Percentiles rank a stretch among this genome's conserved stretches.
Evolutionary conservation across 2,113 vertebrate genomes (phyloP).

Genomic region (Rhegmatorhina hoffmannsi): DNA sequence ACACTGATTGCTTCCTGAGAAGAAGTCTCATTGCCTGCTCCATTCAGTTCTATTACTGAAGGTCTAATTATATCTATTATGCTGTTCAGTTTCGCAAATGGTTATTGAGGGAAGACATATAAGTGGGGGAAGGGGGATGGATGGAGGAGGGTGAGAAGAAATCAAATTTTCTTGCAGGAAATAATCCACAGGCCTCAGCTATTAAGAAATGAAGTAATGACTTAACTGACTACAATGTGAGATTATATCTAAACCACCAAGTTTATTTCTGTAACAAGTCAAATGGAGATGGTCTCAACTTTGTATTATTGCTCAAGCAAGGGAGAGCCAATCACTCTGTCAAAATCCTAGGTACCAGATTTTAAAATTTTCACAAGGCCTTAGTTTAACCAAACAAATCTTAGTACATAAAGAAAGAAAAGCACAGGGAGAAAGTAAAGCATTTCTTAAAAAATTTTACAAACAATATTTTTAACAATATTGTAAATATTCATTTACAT

Average conservation of each 20-base stretch:
- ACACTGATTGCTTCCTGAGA: constrained; percentile 75
- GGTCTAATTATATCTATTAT: constrained; percentile 81
- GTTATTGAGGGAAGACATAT: not conserved
- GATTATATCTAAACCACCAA: constrained; percentile 65
- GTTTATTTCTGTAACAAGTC: constrained; percentile 68
- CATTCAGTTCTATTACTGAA: constrained; percentile 70
- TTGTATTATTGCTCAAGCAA: constrained; percentile 68
- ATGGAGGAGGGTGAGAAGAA: not conserved
- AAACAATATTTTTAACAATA: not conserved
- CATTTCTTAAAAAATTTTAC: not conserved
- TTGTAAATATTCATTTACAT: constrained; percentile 57
- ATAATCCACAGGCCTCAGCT: not conserved
- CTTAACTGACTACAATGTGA: constrained; percentile 60
- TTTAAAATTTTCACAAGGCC: constrained; percentile 56
- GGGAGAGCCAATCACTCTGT: constrained; percentile 68
- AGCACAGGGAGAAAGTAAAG: not conserved
- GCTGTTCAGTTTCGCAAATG: constrained; percentile 67
- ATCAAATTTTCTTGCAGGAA: not conserved
- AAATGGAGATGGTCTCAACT: constrained; percentile 71
- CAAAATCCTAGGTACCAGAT: constrained; percentile 57
- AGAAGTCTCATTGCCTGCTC: constrained; percentile 70
- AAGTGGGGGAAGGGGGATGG: not conserved
- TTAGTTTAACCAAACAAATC: constrained; percentile 42
- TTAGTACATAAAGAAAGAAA: not conserved
- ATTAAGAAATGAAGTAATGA: constrained; percentile 61